Evolutionary conservation across 2,113 vertebrate species (phyloP).

Genomic region (Centropus unirufus): DNA sequence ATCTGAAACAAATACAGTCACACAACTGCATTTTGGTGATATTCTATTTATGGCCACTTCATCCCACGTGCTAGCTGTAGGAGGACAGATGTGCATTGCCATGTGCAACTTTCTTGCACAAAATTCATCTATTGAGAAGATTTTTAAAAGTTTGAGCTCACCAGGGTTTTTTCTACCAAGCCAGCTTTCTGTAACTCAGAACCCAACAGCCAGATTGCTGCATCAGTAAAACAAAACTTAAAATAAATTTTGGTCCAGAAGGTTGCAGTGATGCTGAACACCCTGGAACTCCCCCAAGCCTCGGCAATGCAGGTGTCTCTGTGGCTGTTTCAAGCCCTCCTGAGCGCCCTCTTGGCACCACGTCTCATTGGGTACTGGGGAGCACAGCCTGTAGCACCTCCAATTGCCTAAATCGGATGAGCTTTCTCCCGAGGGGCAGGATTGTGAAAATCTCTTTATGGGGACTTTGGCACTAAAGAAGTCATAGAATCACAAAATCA

Average conservation of each 20-base stretch:
- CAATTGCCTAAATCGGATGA: background rate
- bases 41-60: background rate
- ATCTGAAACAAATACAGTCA: background rate
- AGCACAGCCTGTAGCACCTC: background rate
- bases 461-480: background rate
- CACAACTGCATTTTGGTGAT: background rate
- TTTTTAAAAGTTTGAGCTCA: background rate
- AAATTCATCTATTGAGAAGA: background rate
- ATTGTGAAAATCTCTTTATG: background rate
- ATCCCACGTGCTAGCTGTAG: background rate
- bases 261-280: background rate
- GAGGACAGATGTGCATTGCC: background rate
- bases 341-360: rapidly evolving
- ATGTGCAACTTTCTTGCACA: background rate
- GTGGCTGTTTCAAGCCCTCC: background rate
- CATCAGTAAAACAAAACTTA: background rate
- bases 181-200: background rate
- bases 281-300: background rate
- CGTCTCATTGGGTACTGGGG: rapidly evolving
- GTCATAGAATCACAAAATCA: background rate
- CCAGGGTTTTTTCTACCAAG: background rate
- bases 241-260: background rate
- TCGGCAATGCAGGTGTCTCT: rapidly evolving
- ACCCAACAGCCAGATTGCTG: background rate
- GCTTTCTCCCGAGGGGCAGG: background rate